Evolutionary conservation across 2,888 invertebrate species (phyloP).

Genomic region (Neoitamus cyanurus): DNA sequence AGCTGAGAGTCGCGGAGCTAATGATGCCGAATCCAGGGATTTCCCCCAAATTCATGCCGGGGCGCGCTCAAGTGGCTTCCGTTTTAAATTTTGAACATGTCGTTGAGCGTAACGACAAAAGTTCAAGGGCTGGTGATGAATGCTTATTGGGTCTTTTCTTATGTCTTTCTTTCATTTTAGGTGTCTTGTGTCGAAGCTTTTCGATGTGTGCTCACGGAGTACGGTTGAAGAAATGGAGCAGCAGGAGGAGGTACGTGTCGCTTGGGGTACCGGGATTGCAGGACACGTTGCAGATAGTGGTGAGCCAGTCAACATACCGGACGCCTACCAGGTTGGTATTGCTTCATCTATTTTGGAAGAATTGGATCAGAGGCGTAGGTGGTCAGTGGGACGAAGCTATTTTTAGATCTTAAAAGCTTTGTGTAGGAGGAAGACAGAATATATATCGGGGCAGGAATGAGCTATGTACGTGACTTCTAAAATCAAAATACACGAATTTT

Average conservation of each 20-base stretch:
- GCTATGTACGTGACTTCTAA: not conserved
- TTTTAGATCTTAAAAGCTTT: not conserved
- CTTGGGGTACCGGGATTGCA: slow-evolving; percentile 95
- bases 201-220: slow-evolving; percentile 94
- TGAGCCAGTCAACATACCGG: slow-evolving; percentile 93
- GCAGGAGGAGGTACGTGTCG: slow-evolving; percentile 91
- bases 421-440: not conserved
- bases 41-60: not conserved
- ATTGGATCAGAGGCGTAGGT: not conserved
- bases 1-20: not conserved
- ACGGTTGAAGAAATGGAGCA: slow-evolving; percentile 93
- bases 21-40: slow-evolving; percentile 3
- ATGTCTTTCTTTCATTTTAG: slow-evolving; percentile 63
- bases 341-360: not conserved
- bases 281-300: slow-evolving; percentile 95
- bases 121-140: not conserved
- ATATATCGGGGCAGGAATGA: not conserved
- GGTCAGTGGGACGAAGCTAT: not conserved
- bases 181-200: slow-evolving; percentile 91
- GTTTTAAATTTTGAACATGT: not conserved
- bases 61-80: not conserved
- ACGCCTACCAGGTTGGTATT: slow-evolving; percentile 85
- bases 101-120: slow-evolving; percentile 6
- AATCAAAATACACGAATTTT: not conserved
- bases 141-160: slow-evolving; percentile 45